Base-by-base conservation (phyloP, 2,888 invertebrate genomes). In the Lepeophtheirus nordmannii region DNA sequence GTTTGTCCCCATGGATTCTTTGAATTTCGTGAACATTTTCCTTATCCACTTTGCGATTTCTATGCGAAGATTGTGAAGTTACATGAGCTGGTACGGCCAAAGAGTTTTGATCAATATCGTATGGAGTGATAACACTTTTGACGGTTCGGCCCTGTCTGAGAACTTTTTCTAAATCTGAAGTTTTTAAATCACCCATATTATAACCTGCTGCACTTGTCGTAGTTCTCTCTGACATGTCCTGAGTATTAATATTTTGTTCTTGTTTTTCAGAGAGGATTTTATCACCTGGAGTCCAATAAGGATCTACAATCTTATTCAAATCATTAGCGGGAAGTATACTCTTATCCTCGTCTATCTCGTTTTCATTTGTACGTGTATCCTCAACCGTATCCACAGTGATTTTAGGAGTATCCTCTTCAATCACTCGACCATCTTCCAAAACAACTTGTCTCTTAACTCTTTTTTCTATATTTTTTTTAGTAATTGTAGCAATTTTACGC, bases 391-490 rank as follows among this genome's bases (percentile, higher is more conserved):
- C 69, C 20, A 67, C 68, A 37, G 69, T 70, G 57, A 70, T 68
- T 60, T 69, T 64, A 8, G 91, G 91, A 12, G 90, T 91, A 5
- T 89, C 84, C 77, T 91, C 91, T 71, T 85, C 87, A 69, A 91
- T 84, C 68, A 92, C 86, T 73, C 87, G 85, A 41, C 91, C 91
- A 80, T 91, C 90, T 79, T 91, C 90, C 69, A 89, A 69, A 20
- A 75, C 83, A 69, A 91, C 82, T 78, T 91, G 89, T 58, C 91
- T 81, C 76, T 91, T 89, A 56, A 91, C 89, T 70, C 90, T 79
- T 57, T 90, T 91, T 73, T 90, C 90, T 72, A 91, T 90, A 78
- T 90, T 90, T 70, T 88, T 83, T 68, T 88, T 89, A 70, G 89
- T 90, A 71, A 86, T 87, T 74, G 89, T 83, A 78, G 90, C 90